Evolutionary conservation across 1,140 invertebrate species (phyloP).

Genomic region (Cepaea nemoralis): DNA sequence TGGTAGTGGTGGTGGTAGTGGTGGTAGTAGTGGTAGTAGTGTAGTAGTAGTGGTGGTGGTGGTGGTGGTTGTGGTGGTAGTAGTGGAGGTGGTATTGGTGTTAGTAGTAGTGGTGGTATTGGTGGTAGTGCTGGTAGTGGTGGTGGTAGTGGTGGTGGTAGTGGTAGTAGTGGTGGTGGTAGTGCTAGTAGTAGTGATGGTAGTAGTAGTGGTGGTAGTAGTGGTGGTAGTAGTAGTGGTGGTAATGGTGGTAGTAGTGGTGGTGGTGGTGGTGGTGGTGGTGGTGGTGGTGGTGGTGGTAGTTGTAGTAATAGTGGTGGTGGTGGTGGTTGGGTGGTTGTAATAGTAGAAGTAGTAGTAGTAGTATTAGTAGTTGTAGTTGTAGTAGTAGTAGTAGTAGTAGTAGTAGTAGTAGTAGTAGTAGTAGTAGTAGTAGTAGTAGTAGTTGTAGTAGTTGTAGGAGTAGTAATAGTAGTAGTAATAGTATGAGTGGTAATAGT

Average conservation of each 20-base stretch:
- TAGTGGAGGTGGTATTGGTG: background rate
- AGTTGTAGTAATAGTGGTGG: constrained; percentile 11
- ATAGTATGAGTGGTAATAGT: background rate
- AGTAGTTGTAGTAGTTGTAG: background rate
- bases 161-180: constrained; percentile 15
- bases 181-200: background rate
- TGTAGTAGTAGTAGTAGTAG: constrained; percentile 8
- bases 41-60: too few species aligned
- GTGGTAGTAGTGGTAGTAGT: background rate
- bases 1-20: background rate
- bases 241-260: background rate
- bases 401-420: background rate
- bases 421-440: constrained; percentile 4
- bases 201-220: constrained; percentile 2
- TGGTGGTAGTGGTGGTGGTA: constrained; percentile 1
- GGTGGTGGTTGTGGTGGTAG: too few species aligned
- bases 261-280: background rate
- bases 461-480: background rate
- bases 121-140: background rate
- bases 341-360: background rate
- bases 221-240: constrained; percentile 4
- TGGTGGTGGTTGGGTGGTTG: too few species aligned
- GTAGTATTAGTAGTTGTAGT: background rate
- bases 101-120: background rate
- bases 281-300: background rate